phyloP scores from a whole-genome alignment of 2,797 vertebrate species.

The Oreortyx pictus region DNA sequence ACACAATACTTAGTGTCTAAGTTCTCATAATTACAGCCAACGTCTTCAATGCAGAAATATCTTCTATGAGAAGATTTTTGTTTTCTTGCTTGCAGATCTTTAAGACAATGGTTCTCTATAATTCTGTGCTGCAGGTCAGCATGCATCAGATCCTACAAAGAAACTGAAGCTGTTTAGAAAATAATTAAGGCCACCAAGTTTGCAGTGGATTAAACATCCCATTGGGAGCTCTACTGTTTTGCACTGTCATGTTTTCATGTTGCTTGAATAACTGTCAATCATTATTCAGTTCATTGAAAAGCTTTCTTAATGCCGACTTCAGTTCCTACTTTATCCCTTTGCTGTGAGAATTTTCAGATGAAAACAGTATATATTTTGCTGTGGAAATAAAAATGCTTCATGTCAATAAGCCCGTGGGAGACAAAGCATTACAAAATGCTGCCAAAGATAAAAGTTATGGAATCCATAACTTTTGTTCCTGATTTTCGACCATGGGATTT shows the following conservation, averaged over 20 bases:
- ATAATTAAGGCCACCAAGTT: slow-evolving; percentile 30
- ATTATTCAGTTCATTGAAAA: slow-evolving; percentile 36
- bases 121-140: background rate
- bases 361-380: slow-evolving; percentile 1
- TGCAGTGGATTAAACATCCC: slow-evolving; percentile 22
- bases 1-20: background rate
- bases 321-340: background rate
- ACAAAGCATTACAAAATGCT: background rate
- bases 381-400: background rate
- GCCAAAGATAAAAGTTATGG: background rate
- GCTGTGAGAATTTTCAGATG: slow-evolving; percentile 16
- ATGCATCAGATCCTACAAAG: slow-evolving; percentile 20
- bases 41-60: slow-evolving; percentile 22
- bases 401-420: background rate
- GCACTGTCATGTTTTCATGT: slow-evolving; percentile 16
- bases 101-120: background rate
- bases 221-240: slow-evolving; percentile 16
- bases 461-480: background rate
- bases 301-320: background rate
- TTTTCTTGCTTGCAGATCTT: slow-evolving; percentile 5
- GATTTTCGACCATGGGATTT: background rate
- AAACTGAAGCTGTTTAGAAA: slow-evolving; percentile 29
- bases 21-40: background rate
- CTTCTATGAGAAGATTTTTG: background rate
- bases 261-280: slow-evolving; percentile 32